phyloP scores from a whole-genome alignment of 2,888 invertebrate species.

The Trichopoda pennipes region DNA sequence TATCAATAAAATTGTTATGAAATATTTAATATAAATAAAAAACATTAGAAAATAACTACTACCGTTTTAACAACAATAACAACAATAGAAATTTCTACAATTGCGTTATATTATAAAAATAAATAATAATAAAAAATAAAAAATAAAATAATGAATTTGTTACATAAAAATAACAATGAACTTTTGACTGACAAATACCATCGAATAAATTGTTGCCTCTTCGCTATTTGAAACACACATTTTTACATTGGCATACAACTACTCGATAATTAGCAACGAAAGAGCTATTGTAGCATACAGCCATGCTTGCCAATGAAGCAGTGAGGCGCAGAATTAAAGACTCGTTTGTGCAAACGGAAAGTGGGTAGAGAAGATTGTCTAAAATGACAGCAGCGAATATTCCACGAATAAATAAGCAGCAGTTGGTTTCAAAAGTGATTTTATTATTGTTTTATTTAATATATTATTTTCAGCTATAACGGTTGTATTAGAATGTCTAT shows the following conservation, averaged over 20 bases:
- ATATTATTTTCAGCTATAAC: neutral
- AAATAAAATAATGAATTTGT: conserved; percentile 54
- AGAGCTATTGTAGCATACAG: conserved; percentile 12
- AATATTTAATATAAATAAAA: neutral
- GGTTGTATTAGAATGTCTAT: conserved; percentile 7
- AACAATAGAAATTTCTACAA: conserved; percentile 51
- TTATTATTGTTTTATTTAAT: neutral
- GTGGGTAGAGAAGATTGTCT: neutral
- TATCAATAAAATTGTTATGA: no score
- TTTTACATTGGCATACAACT: conserved; percentile 7
- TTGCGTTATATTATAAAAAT: conserved; percentile 46
- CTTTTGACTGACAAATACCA: conserved; percentile 66
- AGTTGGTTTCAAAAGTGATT: conserved; percentile 35
- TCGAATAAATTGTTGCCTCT: neutral
- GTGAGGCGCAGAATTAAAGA: neutral
- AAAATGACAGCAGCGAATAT: conserved; percentile 2
- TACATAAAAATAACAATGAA: conserved; percentile 78
- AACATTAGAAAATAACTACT: conserved; percentile 11
- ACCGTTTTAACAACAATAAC: neutral
- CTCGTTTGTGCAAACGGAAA: neutral
- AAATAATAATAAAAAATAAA: conserved; percentile 5
- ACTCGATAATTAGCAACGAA: neutral
- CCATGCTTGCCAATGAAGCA: neutral
- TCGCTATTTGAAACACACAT: conserved; percentile 23
- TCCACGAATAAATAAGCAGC: conserved; percentile 1